Evolutionary conservation across 2,888 invertebrate genomes (phyloP), one percentile per base, ranked within the genome.

Genomic region (Epistrophe eligans): DNA sequence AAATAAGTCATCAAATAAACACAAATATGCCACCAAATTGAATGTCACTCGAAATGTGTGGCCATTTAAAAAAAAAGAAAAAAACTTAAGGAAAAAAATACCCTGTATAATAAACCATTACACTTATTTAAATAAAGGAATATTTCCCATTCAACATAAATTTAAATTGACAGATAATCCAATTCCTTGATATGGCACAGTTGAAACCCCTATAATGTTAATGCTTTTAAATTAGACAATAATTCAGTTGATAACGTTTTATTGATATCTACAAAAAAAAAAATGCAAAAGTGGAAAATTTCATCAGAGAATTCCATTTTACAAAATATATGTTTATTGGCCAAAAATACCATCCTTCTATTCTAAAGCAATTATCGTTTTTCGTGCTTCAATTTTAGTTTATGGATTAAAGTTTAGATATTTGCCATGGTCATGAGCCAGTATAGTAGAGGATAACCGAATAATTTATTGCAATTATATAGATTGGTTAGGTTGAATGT

Each of bases 361-460:
- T 4, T 4, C 9, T 32, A 10, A 35, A 35, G n/a, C 57, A 57
- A 57, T 57, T 57, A 57, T 35, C 35, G 57, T 57, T 57, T n/a
- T n/a, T 57, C 32, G 32, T 32, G 57, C 57, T 35, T n/a, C 10
- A 17, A 57, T 57, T 57, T 35, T 57, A 57, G 57, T 57, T 57
- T 35, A 35, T 35, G 32, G 57, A 57, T 57, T 57, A n/a, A 35
- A 57, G 35, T 57, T 32, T 35, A n/a, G 57, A 57, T 10, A 57
- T 57, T 17, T 35, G n/a, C n/a, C n/a, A n/a, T 2, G 4, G 15
- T 45, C 45, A 45, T n/a, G 6, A n/a, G 45, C n/a, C 8, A 45
- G 8, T n/a, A 24, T 24, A 15, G 45, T n/a, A n/a, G 8, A 32
- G n/a, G 57, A n/a, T 57, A 35, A 10, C n/a, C n/a, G n/a, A 57